These are phyloP conservation scores for Hyles vespertilio DNA, from an alignment of 1,140 invertebrate species.

Conservation along the genomic window DNA sequence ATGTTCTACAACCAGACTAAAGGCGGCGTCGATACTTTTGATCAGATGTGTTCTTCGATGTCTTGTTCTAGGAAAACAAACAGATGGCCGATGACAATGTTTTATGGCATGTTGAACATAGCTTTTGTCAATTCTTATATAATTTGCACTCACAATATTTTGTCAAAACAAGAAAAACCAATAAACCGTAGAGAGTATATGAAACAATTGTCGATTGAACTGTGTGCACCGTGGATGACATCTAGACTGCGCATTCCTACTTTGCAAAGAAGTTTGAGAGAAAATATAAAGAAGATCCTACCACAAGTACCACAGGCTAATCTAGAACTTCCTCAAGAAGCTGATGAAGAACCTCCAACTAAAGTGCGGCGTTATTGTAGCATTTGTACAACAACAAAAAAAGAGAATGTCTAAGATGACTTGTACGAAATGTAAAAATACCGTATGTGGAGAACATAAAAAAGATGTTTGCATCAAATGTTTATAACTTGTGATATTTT, in stretches of 20 bases:
- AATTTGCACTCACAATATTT: conserved; percentile 22
- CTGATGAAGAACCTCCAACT: conserved; percentile 13
- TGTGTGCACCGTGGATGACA: conserved; percentile 20
- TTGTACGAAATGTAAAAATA: conserved; percentile 24
- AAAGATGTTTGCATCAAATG: conserved; percentile 4
- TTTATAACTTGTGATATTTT: conserved; percentile 1
- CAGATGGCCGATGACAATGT: conserved; percentile 21
- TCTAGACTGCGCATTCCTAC: conserved; percentile 13
- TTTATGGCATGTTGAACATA: conserved; percentile 27
- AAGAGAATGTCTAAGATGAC: conserved; percentile 16
- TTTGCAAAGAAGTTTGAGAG: conserved; percentile 21
- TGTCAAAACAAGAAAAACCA: conserved; percentile 22
- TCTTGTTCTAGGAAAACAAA: conserved; percentile 22
- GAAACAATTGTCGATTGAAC: conserved; percentile 22
- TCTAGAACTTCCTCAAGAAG: conserved; percentile 3
- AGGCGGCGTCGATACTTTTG: conserved; percentile 23
- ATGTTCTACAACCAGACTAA: conserved; percentile 24
- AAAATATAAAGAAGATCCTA: conserved; percentile 16
- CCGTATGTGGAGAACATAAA: conserved; percentile 24
- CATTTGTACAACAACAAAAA: conserved; percentile 23
- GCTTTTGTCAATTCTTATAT: conserved; percentile 26
- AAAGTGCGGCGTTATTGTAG: conserved; percentile 20
- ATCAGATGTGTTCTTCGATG: conserved; percentile 23
- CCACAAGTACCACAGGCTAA: conserved; percentile 4
- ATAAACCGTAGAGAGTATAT: conserved; percentile 20